Percentiles rank a stretch among this genome's conserved stretches.
These are phyloP conservation scores for Agonopterix arenella DNA, from an alignment of 2,888 invertebrate genomes.

Conservation along the genomic window DNA sequence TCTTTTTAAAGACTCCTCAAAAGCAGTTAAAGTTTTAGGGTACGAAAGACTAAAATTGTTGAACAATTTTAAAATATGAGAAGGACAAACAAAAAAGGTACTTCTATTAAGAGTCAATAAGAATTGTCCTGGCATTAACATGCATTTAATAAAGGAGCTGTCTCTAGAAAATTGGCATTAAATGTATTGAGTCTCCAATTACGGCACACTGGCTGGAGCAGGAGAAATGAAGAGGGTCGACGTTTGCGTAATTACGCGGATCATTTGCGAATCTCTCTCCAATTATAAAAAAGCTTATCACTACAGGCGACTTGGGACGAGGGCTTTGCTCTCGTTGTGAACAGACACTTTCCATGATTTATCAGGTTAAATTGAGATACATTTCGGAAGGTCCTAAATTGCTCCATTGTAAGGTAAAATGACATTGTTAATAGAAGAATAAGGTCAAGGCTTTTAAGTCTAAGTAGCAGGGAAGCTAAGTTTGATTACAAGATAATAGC, in stretches of 20 bases:
- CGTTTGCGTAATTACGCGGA: conserved; percentile 72
- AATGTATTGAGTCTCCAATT: conserved; percentile 46
- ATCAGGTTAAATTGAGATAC: no score
- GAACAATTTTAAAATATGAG: background rate
- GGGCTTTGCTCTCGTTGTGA: conserved; percentile 33
- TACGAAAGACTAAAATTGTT: conserved; percentile 21
- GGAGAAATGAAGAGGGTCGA: conserved; percentile 72
- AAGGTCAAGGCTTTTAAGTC: no score
- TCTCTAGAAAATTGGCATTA: conserved; percentile 23
- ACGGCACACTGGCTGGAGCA: conserved; percentile 35
- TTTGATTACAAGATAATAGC: no score
- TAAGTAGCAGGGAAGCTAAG: no score
- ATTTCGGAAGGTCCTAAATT: no score
- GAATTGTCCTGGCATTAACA: background rate
- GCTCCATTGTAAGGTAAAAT: no score
- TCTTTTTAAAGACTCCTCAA: conserved; percentile 38
- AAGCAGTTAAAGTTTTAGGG: conserved; percentile 34
- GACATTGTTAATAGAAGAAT: no score
- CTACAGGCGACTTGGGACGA: conserved; percentile 47
- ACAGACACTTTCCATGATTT: conserved; percentile 36
- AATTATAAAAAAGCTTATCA: conserved; percentile 68
- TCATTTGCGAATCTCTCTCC: conserved; percentile 67
- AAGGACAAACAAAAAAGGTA: background rate
- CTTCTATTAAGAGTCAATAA: background rate
- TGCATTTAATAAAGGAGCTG: conserved; percentile 19